These are phyloP conservation scores for Dryobates pubescens DNA, from an alignment of 2,797 vertebrate genomes.

Conservation along the genomic window DNA sequence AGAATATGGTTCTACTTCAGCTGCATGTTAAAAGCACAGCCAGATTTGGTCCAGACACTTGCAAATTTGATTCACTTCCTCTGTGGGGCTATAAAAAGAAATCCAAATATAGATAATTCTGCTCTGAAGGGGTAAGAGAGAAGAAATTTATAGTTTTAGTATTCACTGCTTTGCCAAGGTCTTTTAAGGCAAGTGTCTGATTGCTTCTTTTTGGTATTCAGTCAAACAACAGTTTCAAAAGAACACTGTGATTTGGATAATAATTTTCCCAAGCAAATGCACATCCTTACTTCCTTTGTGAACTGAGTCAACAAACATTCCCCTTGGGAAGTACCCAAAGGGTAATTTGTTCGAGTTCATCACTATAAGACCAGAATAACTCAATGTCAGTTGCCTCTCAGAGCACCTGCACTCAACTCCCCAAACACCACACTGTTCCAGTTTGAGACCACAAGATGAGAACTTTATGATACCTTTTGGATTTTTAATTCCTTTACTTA, in stretches of 20 bases:
- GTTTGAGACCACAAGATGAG: slow-evolving; percentile 36
- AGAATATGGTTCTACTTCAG: background rate
- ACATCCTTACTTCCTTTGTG: slow-evolving; percentile 76
- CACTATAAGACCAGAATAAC: slow-evolving; percentile 64
- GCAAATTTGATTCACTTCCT: slow-evolving; percentile 59
- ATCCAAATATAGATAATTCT: slow-evolving; percentile 65
- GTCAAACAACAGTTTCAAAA: slow-evolving; percentile 74
- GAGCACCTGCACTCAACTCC: slow-evolving; percentile 62
- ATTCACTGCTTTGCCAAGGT: slow-evolving; percentile 67
- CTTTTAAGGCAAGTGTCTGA: slow-evolving; percentile 66
- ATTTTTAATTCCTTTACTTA: slow-evolving; percentile 33
- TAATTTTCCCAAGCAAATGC: slow-evolving; percentile 77
- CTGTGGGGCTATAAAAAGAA: slow-evolving; percentile 43
- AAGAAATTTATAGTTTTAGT: slow-evolving; percentile 63
- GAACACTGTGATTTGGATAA: slow-evolving; percentile 77
- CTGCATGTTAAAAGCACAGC: background rate
- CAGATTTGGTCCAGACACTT: slow-evolving; percentile 39
- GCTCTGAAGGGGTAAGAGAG: slow-evolving; percentile 23
- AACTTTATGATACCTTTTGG: background rate
- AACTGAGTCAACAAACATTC: slow-evolving; percentile 75
- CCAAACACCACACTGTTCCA: background rate
- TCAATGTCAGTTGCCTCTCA: slow-evolving; percentile 57
- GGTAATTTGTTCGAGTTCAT: slow-evolving; percentile 57
- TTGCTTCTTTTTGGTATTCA: slow-evolving; percentile 75
- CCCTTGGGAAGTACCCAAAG: slow-evolving; percentile 76